Conservation (phyloP, 2,888 invertebrate species). For the Drosophila meridiana region DNA sequence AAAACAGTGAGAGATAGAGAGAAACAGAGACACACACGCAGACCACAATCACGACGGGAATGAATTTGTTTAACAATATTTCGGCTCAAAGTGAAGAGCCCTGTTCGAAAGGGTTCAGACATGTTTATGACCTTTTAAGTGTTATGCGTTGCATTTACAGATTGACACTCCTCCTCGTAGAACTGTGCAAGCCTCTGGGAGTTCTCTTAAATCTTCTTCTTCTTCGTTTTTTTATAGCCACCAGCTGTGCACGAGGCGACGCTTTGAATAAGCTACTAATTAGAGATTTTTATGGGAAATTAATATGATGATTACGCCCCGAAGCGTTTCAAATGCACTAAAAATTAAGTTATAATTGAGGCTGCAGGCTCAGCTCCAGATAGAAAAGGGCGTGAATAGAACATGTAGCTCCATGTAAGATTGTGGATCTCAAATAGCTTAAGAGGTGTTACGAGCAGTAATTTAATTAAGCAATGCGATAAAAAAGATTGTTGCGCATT, state of each 20-base stretch:
- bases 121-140: constrained; percentile 71
- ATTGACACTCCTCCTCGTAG: constrained; percentile 50
- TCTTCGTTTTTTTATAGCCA: constrained; percentile 38
- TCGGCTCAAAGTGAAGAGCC: constrained; percentile 11
- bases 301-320: constrained; percentile 68
- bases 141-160: constrained; percentile 61
- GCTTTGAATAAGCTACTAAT: constrained; percentile 72
- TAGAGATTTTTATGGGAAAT: constrained; percentile 71
- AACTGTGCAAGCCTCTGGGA: constrained; percentile 10
- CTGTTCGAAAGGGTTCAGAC: constrained; percentile 42
- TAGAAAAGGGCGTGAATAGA: constrained; percentile 8
- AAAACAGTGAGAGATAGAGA: constrained; percentile 1
- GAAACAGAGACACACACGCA: background rate
- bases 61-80: constrained; percentile 45
- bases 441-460: constrained; percentile 34
- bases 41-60: constrained; percentile 38
- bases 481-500: too few relatives aligned
- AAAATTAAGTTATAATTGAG: constrained; percentile 69
- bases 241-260: constrained; percentile 59
- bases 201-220: background rate
- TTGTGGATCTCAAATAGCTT: constrained; percentile 18
- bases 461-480: constrained; percentile 42
- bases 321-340: constrained; percentile 38
- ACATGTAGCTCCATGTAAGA: constrained; percentile 8
- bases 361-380: constrained; percentile 20